Evolutionary conservation across 1,140 invertebrate species (phyloP).

Genomic region (honey bee (Apis mellifera)): DNA sequence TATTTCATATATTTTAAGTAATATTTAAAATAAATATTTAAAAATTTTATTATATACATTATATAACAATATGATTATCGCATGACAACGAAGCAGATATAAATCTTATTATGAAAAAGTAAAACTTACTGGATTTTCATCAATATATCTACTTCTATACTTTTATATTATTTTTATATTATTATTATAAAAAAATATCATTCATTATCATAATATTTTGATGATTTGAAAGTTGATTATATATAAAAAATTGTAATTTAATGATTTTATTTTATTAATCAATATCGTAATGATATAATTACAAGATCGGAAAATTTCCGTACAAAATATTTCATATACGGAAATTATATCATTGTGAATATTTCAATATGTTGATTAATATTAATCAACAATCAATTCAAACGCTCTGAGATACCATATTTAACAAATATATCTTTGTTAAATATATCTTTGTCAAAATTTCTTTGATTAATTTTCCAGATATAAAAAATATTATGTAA

Average conservation of each 20-base stretch:
- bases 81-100: too few relatives aligned
- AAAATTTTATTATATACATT: too few relatives aligned
- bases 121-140: not conserved
- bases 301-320: not conserved
- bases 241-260: not conserved
- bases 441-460: too few relatives aligned
- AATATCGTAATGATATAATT: not conserved
- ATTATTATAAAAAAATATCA: not conserved
- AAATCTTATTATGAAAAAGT: not conserved
- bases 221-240: not conserved
- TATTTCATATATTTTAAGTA: too few relatives aligned
- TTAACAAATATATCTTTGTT: not conserved
- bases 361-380: not conserved
- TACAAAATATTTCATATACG: not conserved
- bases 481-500: too few relatives aligned
- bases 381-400: not conserved
- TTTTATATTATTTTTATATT: too few relatives aligned
- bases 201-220: not conserved
- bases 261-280: not conserved
- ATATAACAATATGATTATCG: too few relatives aligned
- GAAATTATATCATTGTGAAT: not conserved
- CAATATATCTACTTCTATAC: not conserved
- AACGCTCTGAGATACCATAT: not conserved
- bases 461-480: too few relatives aligned
- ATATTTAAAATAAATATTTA: too few relatives aligned